A percentile compares a stretch with the other conserved stretches of the same genome.
Evolutionary conservation across 2,888 invertebrate species (phyloP).

Genomic region (Drosophila helvetica): DNA sequence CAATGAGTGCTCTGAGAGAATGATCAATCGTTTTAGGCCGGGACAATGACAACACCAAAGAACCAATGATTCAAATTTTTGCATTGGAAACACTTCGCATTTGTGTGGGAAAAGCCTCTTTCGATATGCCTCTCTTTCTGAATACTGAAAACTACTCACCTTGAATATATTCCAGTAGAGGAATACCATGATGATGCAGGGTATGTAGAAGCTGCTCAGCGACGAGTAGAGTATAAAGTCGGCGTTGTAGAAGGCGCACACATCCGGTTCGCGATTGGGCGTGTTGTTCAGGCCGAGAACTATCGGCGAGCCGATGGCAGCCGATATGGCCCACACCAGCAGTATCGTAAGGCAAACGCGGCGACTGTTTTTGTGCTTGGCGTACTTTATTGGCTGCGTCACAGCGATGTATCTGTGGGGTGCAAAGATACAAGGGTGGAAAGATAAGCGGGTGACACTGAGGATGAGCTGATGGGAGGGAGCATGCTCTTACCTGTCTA

Average conservation of each 20-base stretch:
- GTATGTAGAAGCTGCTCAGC: conserved; percentile 99
- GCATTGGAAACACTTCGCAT: background rate
- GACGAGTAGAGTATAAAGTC: conserved; percentile 99
- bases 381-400: conserved; percentile 99
- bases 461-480: no score
- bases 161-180: conserved; percentile 99
- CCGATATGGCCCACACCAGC: conserved; percentile 97
- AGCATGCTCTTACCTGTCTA: conserved; percentile 92
- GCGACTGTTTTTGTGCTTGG: conserved; percentile 97
- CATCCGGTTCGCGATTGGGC: conserved; percentile 91
- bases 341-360: conserved; percentile 97
- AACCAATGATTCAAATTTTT: background rate
- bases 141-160: conserved; percentile 84
- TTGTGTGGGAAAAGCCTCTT: no score
- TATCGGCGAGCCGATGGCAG: conserved; percentile 97
- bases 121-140: background rate
- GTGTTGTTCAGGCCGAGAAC: conserved; percentile 98
- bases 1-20: no score
- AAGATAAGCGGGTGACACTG: no score
- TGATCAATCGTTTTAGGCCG: no score
- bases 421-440: conserved; percentile 1
- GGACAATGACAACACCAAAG: no score
- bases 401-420: conserved; percentile 97
- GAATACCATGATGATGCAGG: conserved; percentile 98
- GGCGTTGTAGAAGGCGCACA: conserved; percentile 98